phyloP scores from a whole-genome alignment of 1,140 invertebrate species.

The Drosophila repleta region DNA sequence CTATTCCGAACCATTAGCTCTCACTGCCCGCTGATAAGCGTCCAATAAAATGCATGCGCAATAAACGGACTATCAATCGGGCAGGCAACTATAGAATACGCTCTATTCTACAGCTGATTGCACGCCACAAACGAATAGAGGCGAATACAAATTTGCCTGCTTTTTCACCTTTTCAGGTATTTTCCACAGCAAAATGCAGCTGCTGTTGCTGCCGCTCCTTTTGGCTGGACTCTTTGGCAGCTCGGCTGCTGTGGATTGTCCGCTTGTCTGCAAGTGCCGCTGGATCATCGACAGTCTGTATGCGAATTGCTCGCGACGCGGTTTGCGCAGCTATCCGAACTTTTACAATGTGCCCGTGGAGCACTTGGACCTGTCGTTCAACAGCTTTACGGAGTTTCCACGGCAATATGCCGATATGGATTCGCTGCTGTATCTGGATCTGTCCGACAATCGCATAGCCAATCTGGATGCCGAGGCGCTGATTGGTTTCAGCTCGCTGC shows the following conservation, averaged over 20 bases:
- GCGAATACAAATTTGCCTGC: background rate
- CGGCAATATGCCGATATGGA: conserved; percentile 75
- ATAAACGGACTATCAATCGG: conserved; percentile 29
- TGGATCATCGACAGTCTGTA: conserved; percentile 74
- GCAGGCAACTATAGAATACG: too few species aligned
- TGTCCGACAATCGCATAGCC: conserved; percentile 85
- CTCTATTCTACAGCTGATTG: conserved; percentile 15
- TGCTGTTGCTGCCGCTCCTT: background rate
- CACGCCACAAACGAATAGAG: too few species aligned
- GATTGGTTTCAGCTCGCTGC: conserved; percentile 84
- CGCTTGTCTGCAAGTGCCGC: conserved; percentile 73
- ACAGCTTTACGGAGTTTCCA: conserved; percentile 85
- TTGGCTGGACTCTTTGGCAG: conserved; percentile 2
- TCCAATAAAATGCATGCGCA: conserved; percentile 60
- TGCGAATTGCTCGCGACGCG: conserved; percentile 84
- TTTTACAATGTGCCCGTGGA: conserved; percentile 84
- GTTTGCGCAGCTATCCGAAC: conserved; percentile 83
- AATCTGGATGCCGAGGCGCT: conserved; percentile 83
- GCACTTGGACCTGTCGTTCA: conserved; percentile 85
- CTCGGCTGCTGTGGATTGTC: conserved; percentile 62
- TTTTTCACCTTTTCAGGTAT: conserved; percentile 39
- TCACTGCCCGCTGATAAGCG: conserved; percentile 25
- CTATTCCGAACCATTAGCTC: background rate
- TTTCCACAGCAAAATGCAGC: background rate
- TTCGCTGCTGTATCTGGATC: conserved; percentile 85